Evolutionary conservation across 2,113 vertebrate genomes (phyloP), one percentile per base, ranked within the genome.

Genomic region (Aplodontia rufa): DNA sequence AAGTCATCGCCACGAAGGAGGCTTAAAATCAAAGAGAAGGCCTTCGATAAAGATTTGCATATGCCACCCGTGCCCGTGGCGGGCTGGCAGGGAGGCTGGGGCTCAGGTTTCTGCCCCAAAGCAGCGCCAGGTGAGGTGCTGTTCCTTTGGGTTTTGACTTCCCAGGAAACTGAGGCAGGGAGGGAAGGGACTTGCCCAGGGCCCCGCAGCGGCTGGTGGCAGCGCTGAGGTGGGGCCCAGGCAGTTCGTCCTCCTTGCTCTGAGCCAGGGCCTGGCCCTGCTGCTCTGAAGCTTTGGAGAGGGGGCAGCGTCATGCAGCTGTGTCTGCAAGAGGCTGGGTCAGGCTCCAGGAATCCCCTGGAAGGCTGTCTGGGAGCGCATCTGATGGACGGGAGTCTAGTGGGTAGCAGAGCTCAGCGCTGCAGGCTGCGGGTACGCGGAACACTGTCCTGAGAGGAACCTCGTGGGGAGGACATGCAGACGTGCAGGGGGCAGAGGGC

Each of bases 401-500:
- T n/a, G n/a, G n/a, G n/a, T n/a, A n/a, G n/a, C n/a, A n/a, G 32
- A 69, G n/a, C 30, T 82, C 42, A 66, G 53, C 10, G 60, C 26
- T 4, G 30, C 71, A 30, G n/a, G 11, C 8, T 24, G 6, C 42
- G 66, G 72, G 19, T 17, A 24, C 3, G 32, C 14, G 35, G 55
- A 17, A 35, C n/a, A n/a, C n/a, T n/a, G n/a, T n/a, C n/a, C n/a
- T n/a, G n/a, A n/a, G n/a, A n/a, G n/a, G n/a, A n/a, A n/a, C n/a
- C n/a, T n/a, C n/a, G n/a, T n/a, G n/a, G n/a, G n/a, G n/a, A n/a
- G n/a, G n/a, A n/a, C n/a, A n/a, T n/a, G 14, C 22, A 19, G 17
- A 6, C 49, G 0, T 12, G 69, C n/a, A 14, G 2, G 35, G 40
- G 40, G 4, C 8, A 32, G 40, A 40, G 64, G 19, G 9, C 12